Evolutionary conservation across 1,140 invertebrate genomes (phyloP), one percentile per base, ranked within the genome.

Genomic region (Heliconius nattereri): DNA sequence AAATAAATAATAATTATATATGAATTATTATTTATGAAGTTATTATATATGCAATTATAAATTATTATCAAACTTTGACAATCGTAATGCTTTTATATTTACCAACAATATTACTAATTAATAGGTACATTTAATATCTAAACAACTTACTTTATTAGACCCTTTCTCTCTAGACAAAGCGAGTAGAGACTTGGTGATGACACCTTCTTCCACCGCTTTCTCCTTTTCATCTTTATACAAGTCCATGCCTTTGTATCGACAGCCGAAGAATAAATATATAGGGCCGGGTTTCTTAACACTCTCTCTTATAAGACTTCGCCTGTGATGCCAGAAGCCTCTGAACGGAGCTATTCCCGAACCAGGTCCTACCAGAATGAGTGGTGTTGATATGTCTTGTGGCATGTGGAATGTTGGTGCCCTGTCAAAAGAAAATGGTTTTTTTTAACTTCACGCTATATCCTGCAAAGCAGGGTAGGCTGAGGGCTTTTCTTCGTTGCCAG

Each of bases 311-410:
- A 92, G 87, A 79, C 88, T 84, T 80, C 89, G 86, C 78, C 94
- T 95, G 85, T 98, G 97, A 88, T 98, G 97, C 98, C 98, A 99
- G 86, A 99, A 99, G n/a, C 97, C 97, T 90, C 98, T 95, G 90
- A 98, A 99, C 1, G 98, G 98, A 1, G 98, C 98, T 13, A 99
- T 98, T 32, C 98, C 98, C 1, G 98, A 99, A 54, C 96, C 99
- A 16, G 99, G 98, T 35, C 99, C 99, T 60, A 99, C 98, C 90
- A 99, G 95, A 78, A 99, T 97, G 13, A 99, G 96, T 1, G 99
- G 98, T 35, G 96, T 96, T 80, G 95, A 95, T 23, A 96, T 94
- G 85, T 99, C 97, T 85, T 96, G 95, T 8, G 99, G 99, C 92
- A 99, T 95, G 88, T 99, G 97, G 94, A 99, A 99, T 88, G 97